These are phyloP conservation scores for Drosophila ananassae DNA, from an alignment of 1,140 invertebrate species.

Conservation along the genomic window DNA sequence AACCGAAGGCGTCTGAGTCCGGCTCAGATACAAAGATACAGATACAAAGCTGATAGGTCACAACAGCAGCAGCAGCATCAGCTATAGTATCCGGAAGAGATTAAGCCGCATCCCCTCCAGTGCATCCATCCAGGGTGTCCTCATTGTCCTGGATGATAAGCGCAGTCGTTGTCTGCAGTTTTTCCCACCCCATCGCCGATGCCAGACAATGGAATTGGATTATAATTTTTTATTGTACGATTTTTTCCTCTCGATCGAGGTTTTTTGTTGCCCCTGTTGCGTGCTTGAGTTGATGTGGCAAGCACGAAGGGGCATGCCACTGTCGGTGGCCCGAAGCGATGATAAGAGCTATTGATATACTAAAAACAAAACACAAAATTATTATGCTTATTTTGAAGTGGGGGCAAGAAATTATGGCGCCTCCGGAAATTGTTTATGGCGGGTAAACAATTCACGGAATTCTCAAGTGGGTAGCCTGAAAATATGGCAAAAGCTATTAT, in stretches of 20 bases:
- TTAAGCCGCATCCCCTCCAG: conserved; percentile 50
- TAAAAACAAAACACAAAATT: conserved; percentile 42
- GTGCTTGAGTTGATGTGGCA: conserved; percentile 61
- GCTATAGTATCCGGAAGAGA: conserved; percentile 82
- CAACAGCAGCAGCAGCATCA: conserved; percentile 61
- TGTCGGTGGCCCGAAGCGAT: conserved; percentile 8
- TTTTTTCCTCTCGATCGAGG: conserved; percentile 5
- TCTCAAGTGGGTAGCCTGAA: conserved; percentile 25
- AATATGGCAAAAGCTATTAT: conserved; percentile 23
- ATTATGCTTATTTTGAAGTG: conserved; percentile 28
- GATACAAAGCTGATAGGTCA: conserved; percentile 80
- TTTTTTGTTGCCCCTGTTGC: conserved; percentile 36
- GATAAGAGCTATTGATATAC: conserved; percentile 74
- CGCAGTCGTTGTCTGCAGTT: conserved; percentile 57
- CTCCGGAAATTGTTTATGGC: conserved; percentile 69
- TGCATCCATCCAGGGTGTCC: conserved; percentile 40
- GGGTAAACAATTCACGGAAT: conserved; percentile 59
- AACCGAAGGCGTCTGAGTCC: conserved; percentile 14
- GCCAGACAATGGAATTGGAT: conserved; percentile 75
- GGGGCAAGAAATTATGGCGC: conserved; percentile 50
- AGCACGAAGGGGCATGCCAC: conserved; percentile 26
- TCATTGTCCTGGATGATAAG: conserved; percentile 71
- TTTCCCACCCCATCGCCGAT: conserved; percentile 13
- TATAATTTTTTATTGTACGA: conserved; percentile 59
- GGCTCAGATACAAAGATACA: conserved; percentile 34